These are phyloP conservation scores for Proctacanthus coquilletti DNA, from an alignment of 1,140 invertebrate species.

Conservation along the genomic window DNA sequence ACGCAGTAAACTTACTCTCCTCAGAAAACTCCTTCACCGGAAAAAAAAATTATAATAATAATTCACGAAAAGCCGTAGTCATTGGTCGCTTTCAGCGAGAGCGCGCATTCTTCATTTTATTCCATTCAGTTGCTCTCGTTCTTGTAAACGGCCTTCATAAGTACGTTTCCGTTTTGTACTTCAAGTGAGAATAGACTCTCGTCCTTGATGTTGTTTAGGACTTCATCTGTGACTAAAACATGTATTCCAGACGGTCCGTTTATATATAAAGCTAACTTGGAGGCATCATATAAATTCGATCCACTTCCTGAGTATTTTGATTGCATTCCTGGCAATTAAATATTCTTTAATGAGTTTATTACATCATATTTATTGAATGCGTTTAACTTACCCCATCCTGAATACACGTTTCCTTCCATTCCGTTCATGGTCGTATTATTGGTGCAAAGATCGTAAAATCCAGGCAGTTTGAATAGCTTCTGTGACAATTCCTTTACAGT, in stretches of 20 bases:
- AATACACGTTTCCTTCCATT: constrained; percentile 9
- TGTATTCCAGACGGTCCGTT: constrained; percentile 59
- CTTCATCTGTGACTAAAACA: constrained; percentile 57
- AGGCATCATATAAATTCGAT: constrained; percentile 29
- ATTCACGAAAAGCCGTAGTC: too few species aligned
- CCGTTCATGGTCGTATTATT: constrained; percentile 15
- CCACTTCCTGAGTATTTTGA: constrained; percentile 29
- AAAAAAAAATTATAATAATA: too few species aligned
- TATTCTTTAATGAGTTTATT: constrained; percentile 12
- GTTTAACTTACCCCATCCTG: constrained; percentile 8
- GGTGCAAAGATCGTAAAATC: constrained; percentile 25
- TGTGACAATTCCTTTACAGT: constrained; percentile 47
- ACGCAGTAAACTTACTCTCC: too few species aligned
- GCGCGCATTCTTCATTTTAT: too few species aligned
- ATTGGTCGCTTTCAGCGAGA: too few species aligned
- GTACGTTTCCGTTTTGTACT: constrained; percentile 30
- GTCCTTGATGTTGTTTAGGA: constrained; percentile 47
- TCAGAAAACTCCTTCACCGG: too few species aligned
- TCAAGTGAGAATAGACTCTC: constrained; percentile 46
- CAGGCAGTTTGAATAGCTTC: constrained; percentile 39
- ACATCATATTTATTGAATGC: not conserved
- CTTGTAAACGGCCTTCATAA: constrained; percentile 26
- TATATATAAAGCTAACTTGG: constrained; percentile 39
- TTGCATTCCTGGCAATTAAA: constrained; percentile 17
- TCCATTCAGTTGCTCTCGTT: too few species aligned